Percentiles rank a stretch among this genome's conserved stretches.
phyloP scores from a whole-genome alignment of 1,140 invertebrate genomes.

The Zaprionus ghesquierei region DNA sequence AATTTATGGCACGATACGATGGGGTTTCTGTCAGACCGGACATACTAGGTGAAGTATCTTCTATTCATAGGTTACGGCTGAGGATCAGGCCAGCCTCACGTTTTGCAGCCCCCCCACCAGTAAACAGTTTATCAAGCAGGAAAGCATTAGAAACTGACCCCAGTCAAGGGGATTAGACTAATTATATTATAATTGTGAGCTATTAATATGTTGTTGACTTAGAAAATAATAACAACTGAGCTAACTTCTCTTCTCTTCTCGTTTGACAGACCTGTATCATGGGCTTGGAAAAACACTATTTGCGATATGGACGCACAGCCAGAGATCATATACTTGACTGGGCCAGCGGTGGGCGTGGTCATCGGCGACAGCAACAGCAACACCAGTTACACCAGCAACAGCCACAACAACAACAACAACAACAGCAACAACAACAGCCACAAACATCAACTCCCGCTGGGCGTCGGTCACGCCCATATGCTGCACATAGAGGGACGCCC shows the following conservation, averaged over 20 bases:
- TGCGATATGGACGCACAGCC: conserved; percentile 88
- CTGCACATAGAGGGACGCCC: conserved; percentile 85
- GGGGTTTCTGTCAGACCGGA: conserved; percentile 45
- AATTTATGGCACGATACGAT: conserved; percentile 60
- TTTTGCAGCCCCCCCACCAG: not conserved
- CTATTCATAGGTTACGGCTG: not conserved
- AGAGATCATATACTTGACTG: conserved; percentile 88
- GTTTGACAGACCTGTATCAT: conserved; percentile 82
- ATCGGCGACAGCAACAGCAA: conserved; percentile 31
- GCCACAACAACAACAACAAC: conserved; percentile 45
- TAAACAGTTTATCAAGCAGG: not conserved
- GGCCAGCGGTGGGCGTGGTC: conserved; percentile 70
- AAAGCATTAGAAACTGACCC: conserved; percentile 44
- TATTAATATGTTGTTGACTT: conserved; percentile 56
- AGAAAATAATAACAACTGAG: conserved; percentile 10
- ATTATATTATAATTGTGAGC: conserved; percentile 47
- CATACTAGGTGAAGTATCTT: conserved; percentile 1
- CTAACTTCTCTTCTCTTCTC: conserved; percentile 32
- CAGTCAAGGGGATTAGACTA: conserved; percentile 43
- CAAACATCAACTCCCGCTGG: conserved; percentile 51
- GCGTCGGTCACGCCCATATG: conserved; percentile 63
- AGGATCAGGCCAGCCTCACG: not conserved
- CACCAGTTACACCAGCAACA: conserved; percentile 28
- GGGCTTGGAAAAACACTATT: conserved; percentile 88
- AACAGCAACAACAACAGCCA: conserved; percentile 35